phyloP scores from a whole-genome alignment of 2,113 vertebrate genomes.

The Solea solea region DNA sequence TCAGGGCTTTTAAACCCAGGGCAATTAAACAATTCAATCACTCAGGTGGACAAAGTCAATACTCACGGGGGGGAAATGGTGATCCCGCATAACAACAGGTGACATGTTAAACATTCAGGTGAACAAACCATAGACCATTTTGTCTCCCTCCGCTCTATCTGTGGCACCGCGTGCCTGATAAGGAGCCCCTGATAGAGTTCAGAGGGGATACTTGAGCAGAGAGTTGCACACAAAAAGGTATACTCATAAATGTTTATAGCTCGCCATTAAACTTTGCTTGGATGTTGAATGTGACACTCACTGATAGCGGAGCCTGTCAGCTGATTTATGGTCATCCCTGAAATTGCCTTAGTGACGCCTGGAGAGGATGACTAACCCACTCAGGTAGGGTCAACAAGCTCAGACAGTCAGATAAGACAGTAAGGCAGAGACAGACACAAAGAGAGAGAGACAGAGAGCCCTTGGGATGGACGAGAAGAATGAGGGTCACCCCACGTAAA shows the following conservation, averaged over 20 bases:
- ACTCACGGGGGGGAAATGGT: slow-evolving; percentile 16
- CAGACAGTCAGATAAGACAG: slow-evolving; percentile 67
- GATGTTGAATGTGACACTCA: slow-evolving; percentile 75
- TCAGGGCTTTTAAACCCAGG: slow-evolving; percentile 46
- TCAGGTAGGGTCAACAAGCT: slow-evolving; percentile 69
- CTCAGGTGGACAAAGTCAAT: slow-evolving; percentile 47
- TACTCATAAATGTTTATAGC: slow-evolving; percentile 80
- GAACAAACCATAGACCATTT: slow-evolving; percentile 44
- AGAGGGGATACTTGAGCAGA: slow-evolving; percentile 59
- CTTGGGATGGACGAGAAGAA: slow-evolving; percentile 62
- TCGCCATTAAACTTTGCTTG: slow-evolving; percentile 82
- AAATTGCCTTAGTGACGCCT: slow-evolving; percentile 78
- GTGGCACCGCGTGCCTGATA: slow-evolving; percentile 64
- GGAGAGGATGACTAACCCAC: slow-evolving; percentile 71
- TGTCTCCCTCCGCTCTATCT: slow-evolving; percentile 53
- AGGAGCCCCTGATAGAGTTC: slow-evolving; percentile 60
- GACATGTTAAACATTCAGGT: slow-evolving; percentile 29
- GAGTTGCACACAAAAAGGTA: slow-evolving; percentile 64
- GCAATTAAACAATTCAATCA: slow-evolving; percentile 43
- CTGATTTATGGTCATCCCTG: slow-evolving; percentile 75
- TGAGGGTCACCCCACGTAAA: slow-evolving; percentile 64
- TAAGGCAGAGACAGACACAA: slow-evolving; percentile 44
- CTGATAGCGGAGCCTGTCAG: slow-evolving; percentile 71
- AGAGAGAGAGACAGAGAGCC: slow-evolving; percentile 56
- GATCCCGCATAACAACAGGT: slow-evolving; percentile 51